phyloP scores from a whole-genome alignment of 23 tunicate genomes.

The Aplidium turbinatum region DNA sequence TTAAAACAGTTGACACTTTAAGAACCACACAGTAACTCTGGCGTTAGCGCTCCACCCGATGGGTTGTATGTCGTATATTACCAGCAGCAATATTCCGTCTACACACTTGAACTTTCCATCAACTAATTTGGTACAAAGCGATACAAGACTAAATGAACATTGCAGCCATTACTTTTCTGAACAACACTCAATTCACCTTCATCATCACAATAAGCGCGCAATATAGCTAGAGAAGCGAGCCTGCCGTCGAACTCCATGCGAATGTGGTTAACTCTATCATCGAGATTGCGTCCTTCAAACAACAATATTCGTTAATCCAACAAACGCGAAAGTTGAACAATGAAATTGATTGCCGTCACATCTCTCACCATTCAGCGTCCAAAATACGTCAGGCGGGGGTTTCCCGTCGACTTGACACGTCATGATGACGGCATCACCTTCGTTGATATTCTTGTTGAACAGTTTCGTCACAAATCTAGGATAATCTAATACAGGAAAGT shows the following conservation, averaged over 20 bases:
- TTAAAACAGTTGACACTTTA: no score
- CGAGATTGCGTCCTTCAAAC: constrained; percentile 64
- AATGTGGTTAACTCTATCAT: constrained; percentile 61
- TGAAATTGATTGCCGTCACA: no score
- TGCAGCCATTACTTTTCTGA: no score
- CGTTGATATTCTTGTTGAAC: constrained; percentile 73
- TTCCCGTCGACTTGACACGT: constrained; percentile 85
- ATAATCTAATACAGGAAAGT: no score
- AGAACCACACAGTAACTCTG: no score
- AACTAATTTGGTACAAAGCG: no score
- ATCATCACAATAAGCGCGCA: constrained; percentile 78
- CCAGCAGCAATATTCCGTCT: no score
- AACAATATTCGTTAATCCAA: neutral
- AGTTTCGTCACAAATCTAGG: constrained; percentile 70
- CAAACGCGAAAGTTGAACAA: no score
- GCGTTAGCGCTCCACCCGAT: no score
- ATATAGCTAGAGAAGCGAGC: constrained; percentile 71
- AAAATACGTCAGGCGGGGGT: constrained; percentile 88
- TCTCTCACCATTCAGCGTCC: constrained; percentile 91
- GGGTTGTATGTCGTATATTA: no score
- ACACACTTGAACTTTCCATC: no score
- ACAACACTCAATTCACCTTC: constrained; percentile 50
- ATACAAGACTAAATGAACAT: no score
- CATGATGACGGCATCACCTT: constrained; percentile 81
- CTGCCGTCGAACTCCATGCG: constrained; percentile 62